Evolutionary conservation across 2,113 vertebrate genomes (phyloP).

Genomic region (Aphelocoma coerulescens): DNA sequence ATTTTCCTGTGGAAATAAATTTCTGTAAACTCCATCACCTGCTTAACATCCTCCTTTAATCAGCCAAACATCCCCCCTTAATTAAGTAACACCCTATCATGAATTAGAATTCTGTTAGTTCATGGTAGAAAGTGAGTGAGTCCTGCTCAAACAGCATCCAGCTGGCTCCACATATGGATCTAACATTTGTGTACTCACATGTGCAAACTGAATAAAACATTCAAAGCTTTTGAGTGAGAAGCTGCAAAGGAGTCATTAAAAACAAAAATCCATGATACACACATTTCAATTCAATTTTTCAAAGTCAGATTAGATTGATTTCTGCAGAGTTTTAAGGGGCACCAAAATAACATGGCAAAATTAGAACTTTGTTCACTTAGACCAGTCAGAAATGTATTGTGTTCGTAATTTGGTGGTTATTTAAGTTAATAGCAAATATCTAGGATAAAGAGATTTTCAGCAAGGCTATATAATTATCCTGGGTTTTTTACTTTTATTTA

Average conservation of each 20-base stretch:
- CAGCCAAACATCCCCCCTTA: not conserved
- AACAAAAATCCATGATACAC: not conserved
- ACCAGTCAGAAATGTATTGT: not conserved
- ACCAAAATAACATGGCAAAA: not conserved
- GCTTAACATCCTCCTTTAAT: not conserved
- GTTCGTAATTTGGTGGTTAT: not conserved
- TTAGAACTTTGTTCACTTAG: not conserved
- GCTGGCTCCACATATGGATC: not conserved
- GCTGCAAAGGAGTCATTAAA: not conserved
- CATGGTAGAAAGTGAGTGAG: not conserved
- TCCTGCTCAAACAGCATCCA: not conserved
- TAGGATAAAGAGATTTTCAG: not conserved
- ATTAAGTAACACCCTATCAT: not conserved
- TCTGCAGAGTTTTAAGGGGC: not conserved
- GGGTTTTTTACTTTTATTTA: not conserved
- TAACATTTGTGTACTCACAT: not conserved
- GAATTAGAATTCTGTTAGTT: not conserved
- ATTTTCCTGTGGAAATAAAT: not conserved
- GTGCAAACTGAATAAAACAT: not conserved
- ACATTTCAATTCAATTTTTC: not conserved
- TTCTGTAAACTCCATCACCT: not conserved
- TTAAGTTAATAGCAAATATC: not conserved
- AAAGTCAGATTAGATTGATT: not conserved
- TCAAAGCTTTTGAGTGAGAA: not conserved
- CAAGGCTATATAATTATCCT: not conserved